A percentile compares a stretch with the other conserved stretches of the same genome.
These are phyloP conservation scores for Mastacembelus armatus DNA, from an alignment of 2,797 vertebrate genomes.

Conservation along the genomic window DNA sequence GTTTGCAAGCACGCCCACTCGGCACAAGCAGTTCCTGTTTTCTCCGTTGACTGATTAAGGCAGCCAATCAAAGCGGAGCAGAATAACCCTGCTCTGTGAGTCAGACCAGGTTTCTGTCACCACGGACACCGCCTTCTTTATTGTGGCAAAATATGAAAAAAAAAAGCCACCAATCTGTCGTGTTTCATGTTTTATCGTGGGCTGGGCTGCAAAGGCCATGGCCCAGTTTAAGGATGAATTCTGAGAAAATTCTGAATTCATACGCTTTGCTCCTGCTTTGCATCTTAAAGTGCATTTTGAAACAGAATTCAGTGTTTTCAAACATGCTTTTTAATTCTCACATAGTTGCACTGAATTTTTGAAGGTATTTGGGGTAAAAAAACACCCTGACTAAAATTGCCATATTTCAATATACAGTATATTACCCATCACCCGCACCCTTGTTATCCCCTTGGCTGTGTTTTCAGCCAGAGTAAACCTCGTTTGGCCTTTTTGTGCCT, in stretches of 20 bases:
- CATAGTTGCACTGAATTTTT: neutral
- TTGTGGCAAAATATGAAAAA: conserved; percentile 57
- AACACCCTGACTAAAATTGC: neutral
- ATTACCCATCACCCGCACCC: neutral
- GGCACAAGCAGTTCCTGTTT: conserved; percentile 86
- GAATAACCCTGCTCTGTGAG: conserved; percentile 72
- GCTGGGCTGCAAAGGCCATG: conserved; percentile 36
- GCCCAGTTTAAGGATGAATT: conserved; percentile 41
- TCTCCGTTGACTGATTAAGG: conserved; percentile 75
- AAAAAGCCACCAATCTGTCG: conserved; percentile 35
- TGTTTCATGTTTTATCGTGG: conserved; percentile 41
- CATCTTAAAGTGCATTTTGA: conserved; percentile 23
- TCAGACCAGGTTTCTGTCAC: conserved; percentile 73
- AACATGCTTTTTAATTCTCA: neutral
- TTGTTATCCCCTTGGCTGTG: conserved; percentile 13
- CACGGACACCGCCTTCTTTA: conserved; percentile 73
- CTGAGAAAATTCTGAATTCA: conserved; percentile 20
- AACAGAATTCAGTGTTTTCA: conserved; percentile 16
- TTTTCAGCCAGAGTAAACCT: conserved; percentile 43
- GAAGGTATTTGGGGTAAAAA: neutral
- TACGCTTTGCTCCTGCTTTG: neutral
- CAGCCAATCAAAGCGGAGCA: conserved; percentile 79
- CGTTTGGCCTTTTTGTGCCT: conserved; percentile 42
- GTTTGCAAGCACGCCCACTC: conserved; percentile 85
- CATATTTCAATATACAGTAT: conserved; percentile 9